A percentile compares a stretch with the other conserved stretches of the same genome.
Conservation (phyloP, 2,888 invertebrate species). For the Entomobrya proxima region DNA sequence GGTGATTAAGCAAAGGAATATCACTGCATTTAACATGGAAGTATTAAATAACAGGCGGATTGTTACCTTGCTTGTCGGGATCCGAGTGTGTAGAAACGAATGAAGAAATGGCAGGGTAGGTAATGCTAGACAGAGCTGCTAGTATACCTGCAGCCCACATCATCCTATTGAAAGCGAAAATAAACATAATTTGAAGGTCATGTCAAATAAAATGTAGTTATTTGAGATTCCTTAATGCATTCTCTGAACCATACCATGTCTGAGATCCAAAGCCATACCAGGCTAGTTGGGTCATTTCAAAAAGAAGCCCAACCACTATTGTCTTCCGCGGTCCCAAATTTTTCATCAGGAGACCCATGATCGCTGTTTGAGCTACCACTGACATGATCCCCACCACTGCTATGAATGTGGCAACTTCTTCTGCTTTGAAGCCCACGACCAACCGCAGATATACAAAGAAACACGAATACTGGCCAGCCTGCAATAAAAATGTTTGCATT, state of each 20-base stretch:
- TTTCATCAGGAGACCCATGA: slow-evolving; percentile 87
- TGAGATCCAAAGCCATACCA: slow-evolving; percentile 98
- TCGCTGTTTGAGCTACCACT: slow-evolving; percentile 91
- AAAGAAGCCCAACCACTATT: slow-evolving; percentile 96
- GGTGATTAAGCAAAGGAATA: background rate
- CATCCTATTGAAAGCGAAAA: slow-evolving; percentile 82
- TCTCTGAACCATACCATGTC: slow-evolving; percentile 84
- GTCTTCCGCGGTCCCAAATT: slow-evolving; percentile 96
- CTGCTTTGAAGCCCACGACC: slow-evolving; percentile 95
- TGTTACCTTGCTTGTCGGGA: slow-evolving; percentile 95
- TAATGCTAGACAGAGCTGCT: slow-evolving; percentile 96
- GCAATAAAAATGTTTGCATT: background rate
- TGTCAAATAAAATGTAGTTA: background rate
- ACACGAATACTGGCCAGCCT: slow-evolving; percentile 98
- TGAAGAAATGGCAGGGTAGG: slow-evolving; percentile 99
- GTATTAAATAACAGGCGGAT: too few relatives aligned
- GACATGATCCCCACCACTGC: slow-evolving; percentile 83
- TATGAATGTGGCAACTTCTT: slow-evolving; percentile 98
- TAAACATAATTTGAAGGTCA: background rate
- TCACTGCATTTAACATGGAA: background rate
- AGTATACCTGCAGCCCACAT: slow-evolving; percentile 99
- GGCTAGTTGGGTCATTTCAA: slow-evolving; percentile 97
- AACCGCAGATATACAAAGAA: slow-evolving; percentile 99
- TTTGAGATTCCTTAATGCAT: background rate
- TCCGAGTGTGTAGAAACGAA: slow-evolving; percentile 98